These are phyloP conservation scores for Bursaphelenchus mucronatus DNA, from an alignment of 1,140 invertebrate species.

Conservation along the genomic window DNA sequence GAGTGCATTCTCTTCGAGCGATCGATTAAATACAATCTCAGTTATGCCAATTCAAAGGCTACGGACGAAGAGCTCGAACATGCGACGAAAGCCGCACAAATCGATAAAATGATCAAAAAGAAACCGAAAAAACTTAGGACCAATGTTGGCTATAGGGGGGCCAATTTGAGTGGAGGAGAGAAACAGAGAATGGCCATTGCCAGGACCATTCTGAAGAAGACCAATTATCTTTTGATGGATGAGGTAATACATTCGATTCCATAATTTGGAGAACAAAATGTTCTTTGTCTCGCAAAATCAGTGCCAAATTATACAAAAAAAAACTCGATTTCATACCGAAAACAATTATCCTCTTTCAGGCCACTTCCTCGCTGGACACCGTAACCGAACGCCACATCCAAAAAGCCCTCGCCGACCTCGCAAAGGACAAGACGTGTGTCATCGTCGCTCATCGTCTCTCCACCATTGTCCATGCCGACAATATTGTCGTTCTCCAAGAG, in stretches of 20 bases:
- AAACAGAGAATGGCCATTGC: background rate
- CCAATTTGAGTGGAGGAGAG: background rate
- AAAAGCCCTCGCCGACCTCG: too few relatives aligned
- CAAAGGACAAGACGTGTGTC: slow-evolving; percentile 24
- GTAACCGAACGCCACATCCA: background rate
- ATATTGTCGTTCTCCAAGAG: slow-evolving; percentile 48
- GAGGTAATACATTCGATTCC: background rate
- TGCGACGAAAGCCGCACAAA: slow-evolving; percentile 81
- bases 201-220: background rate
- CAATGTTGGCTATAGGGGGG: background rate
- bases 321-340: too few relatives aligned
- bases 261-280: slow-evolving; percentile 9
- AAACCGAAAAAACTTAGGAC: background rate
- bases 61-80: slow-evolving; percentile 75
- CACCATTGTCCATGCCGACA: slow-evolving; percentile 46
- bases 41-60: slow-evolving; percentile 77
- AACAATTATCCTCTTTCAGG: too few relatives aligned
- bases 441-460: slow-evolving; percentile 49
- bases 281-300: background rate
- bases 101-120: slow-evolving; percentile 75
- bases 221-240: background rate
- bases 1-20: slow-evolving; percentile 94
- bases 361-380: slow-evolving; percentile 1
- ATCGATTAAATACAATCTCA: slow-evolving; percentile 88
- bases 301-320: slow-evolving; percentile 1